Conservation (phyloP, 2,797 vertebrate species). For the Manis pentadactyla region DNA sequence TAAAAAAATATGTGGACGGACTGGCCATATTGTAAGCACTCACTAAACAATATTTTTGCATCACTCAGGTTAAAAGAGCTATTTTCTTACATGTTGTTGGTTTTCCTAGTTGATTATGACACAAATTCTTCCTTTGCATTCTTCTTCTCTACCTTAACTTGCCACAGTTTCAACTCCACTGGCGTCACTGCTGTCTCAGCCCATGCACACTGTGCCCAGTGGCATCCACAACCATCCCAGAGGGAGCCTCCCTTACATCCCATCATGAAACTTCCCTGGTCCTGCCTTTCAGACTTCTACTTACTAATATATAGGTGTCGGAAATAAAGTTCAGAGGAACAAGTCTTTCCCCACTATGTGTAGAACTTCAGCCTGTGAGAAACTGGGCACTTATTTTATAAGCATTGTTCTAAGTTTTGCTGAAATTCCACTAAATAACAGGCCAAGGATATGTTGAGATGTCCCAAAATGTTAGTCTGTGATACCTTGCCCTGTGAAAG, state of each 20-base stretch:
- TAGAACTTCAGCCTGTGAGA: neutral
- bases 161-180: neutral
- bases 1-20: neutral
- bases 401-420: neutral
- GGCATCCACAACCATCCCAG: neutral
- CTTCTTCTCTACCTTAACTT: neutral
- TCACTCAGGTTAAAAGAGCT: conserved; percentile 30
- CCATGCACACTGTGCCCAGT: neutral
- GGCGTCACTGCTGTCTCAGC: neutral
- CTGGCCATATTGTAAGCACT: neutral
- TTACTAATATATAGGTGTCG: neutral
- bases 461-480: neutral
- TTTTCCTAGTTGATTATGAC: neutral
- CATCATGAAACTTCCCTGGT: neutral
- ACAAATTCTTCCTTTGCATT: neutral
- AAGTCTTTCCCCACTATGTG: neutral
- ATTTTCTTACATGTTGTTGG: neutral
- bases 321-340: neutral
- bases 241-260: neutral
- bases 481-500: neutral
- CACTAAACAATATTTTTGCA: neutral
- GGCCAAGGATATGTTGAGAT: neutral
- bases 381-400: neutral
- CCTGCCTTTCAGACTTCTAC: neutral
- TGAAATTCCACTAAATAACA: neutral